phyloP scores from a whole-genome alignment of 2,113 vertebrate species.

The Corapipo altera region DNA sequence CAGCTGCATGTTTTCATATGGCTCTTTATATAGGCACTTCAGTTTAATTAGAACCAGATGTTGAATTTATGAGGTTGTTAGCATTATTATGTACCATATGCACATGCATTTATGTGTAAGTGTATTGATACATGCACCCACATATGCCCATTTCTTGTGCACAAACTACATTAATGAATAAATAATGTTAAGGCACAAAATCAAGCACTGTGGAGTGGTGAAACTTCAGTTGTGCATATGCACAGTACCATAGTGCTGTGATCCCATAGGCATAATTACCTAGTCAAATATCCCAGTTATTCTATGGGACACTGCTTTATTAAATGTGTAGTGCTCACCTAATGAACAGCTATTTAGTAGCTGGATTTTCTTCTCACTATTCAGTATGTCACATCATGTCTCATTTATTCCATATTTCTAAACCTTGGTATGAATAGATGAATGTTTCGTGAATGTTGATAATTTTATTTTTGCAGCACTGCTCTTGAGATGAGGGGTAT shows the following conservation, averaged over 20 bases:
- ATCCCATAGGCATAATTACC: not conserved
- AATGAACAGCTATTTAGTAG: not conserved
- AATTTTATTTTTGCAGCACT: not conserved
- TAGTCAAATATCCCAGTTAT: not conserved
- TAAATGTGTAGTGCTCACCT: not conserved
- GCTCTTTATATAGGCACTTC: conserved; percentile 22
- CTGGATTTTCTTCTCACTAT: not conserved
- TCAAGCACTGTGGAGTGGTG: not conserved
- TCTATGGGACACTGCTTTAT: not conserved
- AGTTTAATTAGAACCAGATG: conserved; percentile 79
- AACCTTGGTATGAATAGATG: not conserved
- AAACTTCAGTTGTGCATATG: not conserved
- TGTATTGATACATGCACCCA: not conserved
- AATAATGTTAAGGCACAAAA: not conserved
- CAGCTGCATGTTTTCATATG: conserved; percentile 55
- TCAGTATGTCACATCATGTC: not conserved
- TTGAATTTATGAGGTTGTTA: conserved; percentile 34
- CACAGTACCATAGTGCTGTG: not conserved
- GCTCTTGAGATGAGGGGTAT: not conserved
- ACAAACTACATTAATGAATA: not conserved
- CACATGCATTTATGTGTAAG: not conserved
- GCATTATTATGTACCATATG: conserved; percentile 17
- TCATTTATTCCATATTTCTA: not conserved
- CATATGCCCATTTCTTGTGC: not conserved
- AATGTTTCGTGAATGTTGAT: conserved; percentile 16